Evolutionary conservation across 2,113 vertebrate genomes (phyloP), one percentile per base, ranked within the genome.

Genomic region (Cebus imitator): DNA sequence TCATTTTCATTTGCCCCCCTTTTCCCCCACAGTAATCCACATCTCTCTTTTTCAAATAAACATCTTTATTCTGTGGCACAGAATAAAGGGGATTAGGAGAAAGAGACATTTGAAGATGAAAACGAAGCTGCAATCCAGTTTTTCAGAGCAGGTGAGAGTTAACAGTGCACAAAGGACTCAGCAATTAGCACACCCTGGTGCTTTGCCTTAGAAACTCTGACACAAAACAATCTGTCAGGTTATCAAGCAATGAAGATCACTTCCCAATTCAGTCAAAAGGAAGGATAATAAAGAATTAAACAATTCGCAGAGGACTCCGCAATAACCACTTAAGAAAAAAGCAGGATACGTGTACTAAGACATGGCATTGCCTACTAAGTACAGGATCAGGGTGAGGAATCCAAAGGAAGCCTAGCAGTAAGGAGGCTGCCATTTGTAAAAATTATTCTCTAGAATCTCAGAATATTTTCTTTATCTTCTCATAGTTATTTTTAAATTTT

Each of bases 241-340:
- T 86, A 55, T 75, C 87, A 87, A 45, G 76, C 52, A 45, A 58
- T 20, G 43, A 90, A 43, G 57, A 90, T 68, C 93, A 82, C 93
- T 70, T 92, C 58, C 92, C n/a, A 6, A 16, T 83, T 85, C 94
- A 80, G 70, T 92, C 81, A 50, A 43, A 52, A 92, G 87, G 45
- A 35, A 85, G 72, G n/a, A 50, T 21, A 92, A 85, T 78, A 75
- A 96, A 94, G 87, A 93, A 87, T 90, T 79, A 87, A 90, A 90
- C 90, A 55, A 45, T 93, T 64, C 1, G 0, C 37, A 75, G 12
- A 57, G 40, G 64, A 58, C 40, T 76, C 40, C 3, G 0, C 23
- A 55, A 30, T 55, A 27, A 57, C 57, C 14, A 30, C 73, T 83
- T 16, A 27, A 57, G 50, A 86, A 68, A 55, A 76, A 75, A 52